Conservation (phyloP, 2,113 vertebrate species). For the Myanophis thanlyinensis region DNA sequence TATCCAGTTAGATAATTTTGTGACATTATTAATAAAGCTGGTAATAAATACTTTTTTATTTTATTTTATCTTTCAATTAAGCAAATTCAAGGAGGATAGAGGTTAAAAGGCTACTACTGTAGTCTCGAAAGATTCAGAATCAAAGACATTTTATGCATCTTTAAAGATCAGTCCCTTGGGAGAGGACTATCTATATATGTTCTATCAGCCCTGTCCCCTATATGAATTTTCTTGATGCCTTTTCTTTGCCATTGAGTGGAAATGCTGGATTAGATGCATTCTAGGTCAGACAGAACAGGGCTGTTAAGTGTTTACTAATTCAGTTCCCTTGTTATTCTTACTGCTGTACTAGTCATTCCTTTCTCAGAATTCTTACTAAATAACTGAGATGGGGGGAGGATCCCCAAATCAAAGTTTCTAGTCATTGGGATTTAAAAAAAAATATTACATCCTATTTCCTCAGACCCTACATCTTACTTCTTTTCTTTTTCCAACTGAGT, state of each 20-base stretch:
- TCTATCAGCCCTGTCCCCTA: neutral
- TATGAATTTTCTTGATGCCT: neutral
- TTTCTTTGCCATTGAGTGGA: neutral
- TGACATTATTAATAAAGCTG: neutral
- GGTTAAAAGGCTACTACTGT: neutral
- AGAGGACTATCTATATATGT: neutral
- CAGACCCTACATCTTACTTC: neutral
- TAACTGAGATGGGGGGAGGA: neutral
- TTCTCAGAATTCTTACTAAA: neutral
- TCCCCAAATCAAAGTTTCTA: neutral
- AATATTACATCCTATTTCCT: neutral
- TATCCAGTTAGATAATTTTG: neutral
- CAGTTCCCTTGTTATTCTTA: neutral
- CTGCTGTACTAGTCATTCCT: neutral
- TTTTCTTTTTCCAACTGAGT: neutral
- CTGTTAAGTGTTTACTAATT: neutral
- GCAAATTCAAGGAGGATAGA: neutral
- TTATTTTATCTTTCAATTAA: too few species aligned
- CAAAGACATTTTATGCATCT: neutral
- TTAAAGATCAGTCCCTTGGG: neutral
- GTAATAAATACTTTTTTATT: neutral
- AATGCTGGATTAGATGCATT: neutral
- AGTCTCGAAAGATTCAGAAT: neutral
- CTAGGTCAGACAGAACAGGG: neutral
- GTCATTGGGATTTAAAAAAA: neutral